Evolutionary conservation across 2,113 vertebrate species (phyloP).

Genomic region (Uria aalge): DNA sequence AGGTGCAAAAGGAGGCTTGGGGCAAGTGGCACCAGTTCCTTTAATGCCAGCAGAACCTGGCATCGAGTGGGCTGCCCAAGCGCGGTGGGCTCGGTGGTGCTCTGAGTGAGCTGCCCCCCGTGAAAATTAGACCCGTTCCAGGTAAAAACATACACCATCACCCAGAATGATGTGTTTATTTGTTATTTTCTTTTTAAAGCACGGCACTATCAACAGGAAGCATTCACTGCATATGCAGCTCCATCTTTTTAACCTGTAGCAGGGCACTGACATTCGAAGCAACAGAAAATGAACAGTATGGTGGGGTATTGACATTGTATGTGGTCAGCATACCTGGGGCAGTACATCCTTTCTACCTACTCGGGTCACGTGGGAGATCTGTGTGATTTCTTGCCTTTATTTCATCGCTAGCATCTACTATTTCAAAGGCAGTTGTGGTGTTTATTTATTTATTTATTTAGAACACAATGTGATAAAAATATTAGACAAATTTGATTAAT

Average conservation of each 20-base stretch:
- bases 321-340: not conserved
- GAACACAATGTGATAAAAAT: conserved; percentile 23
- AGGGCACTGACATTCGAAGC: not conserved
- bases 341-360: conserved; percentile 16
- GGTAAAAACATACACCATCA: not conserved
- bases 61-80: rapidly evolving
- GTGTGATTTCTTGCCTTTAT: conserved; percentile 34
- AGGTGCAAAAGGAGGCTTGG: not conserved
- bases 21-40: not conserved
- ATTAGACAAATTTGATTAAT: conserved; percentile 19
- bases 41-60: not conserved
- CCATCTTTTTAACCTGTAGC: not conserved
- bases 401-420: not conserved
- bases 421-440: conserved; percentile 37
- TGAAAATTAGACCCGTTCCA: not conserved
- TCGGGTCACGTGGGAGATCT: not conserved
- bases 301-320: not conserved
- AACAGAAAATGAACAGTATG: not conserved
- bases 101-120: not conserved
- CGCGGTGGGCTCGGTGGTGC: rapidly evolving
- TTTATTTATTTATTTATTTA: not conserved
- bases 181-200: not conserved
- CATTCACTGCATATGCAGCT: not conserved
- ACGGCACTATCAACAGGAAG: not conserved
- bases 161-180: not conserved